Evolutionary conservation across 2,113 vertebrate species (phyloP), one percentile per base, ranked within the genome.

Genomic region (Phyllostomus hastatus): DNA sequence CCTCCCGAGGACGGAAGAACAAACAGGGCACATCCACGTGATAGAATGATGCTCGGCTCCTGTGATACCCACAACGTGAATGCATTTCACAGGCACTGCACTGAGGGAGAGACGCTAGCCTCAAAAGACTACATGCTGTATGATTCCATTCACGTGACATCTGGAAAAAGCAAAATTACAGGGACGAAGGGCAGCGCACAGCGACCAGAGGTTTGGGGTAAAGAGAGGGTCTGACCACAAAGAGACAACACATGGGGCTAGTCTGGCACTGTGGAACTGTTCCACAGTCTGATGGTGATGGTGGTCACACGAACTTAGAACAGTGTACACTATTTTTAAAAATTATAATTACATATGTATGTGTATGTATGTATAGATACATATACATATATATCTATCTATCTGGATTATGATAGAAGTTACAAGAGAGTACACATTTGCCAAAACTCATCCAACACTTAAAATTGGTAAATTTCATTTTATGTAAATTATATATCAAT

Each of bases 161-260:
- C 87, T 83, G 90, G 90, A 88, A 95, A 96, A 96, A 85, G 26
- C 69, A 67, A 83, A 95, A 92, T 95, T 67, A 95, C 5, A 88
- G 88, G 59, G 81, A 84, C 10, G 5, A 11, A 94, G 64, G 78
- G 76, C 16, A 93, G 52, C 90, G 52, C 24, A 72, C 3, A 28
- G 61, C 10, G 50, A 80, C 88, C 84, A 97, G 83, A 80, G 43
- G 28, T 24, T 46, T 91, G n/a, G 54, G 35, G 24, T n/a, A 28
- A 46, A 81, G 20, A 50, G 69, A 64, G 16, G 14, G 43, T 84
- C 1, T 96, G 52, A 88, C 46, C 94, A 88, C 84, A 79, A 84
- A 83, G 28, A 95, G 22, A 41, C 16, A 59, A 72, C 10, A 35
- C 16, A 33, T 19, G 31, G 57, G 57, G n/a, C 67, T 1, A 16